A percentile compares a stretch with the other conserved stretches of the same genome.
Conservation (phyloP, 2,113 vertebrate genomes). For the Vulpes ferrilata region DNA sequence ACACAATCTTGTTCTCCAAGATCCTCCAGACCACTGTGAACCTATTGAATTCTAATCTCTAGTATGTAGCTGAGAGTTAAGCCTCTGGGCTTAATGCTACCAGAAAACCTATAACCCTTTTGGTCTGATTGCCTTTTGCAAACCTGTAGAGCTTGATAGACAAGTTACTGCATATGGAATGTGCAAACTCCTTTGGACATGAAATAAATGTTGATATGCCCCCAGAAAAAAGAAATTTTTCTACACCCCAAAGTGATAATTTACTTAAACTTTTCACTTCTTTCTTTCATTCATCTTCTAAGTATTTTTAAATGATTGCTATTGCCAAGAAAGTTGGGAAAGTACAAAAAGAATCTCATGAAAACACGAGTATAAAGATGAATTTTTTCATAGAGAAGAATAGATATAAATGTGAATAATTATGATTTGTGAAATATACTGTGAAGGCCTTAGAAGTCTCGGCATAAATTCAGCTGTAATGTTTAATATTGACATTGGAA, state of each 20-base stretch:
- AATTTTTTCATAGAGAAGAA: not conserved
- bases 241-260: not conserved
- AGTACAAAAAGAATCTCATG: not conserved
- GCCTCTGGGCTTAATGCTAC: not conserved
- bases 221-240: not conserved
- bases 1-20: not conserved
- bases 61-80: not conserved
- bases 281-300: not conserved
- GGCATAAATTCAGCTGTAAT: not conserved
- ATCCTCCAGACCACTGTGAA: not conserved
- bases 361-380: not conserved
- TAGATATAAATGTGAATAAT: not conserved
- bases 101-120: not conserved
- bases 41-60: not conserved
- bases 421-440: constrained; percentile 8
- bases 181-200: not conserved
- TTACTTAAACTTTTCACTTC: not conserved
- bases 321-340: not conserved
- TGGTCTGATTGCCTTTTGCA: not conserved
- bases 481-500: not conserved
- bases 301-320: not conserved
- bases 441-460: not conserved
- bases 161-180: not conserved
- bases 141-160: not conserved
- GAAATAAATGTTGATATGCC: not conserved